A percentile compares a stretch with the other conserved stretches of the same genome.
Conservation (phyloP, 2,113 vertebrate species). For the Heterocephalus glaber region DNA sequence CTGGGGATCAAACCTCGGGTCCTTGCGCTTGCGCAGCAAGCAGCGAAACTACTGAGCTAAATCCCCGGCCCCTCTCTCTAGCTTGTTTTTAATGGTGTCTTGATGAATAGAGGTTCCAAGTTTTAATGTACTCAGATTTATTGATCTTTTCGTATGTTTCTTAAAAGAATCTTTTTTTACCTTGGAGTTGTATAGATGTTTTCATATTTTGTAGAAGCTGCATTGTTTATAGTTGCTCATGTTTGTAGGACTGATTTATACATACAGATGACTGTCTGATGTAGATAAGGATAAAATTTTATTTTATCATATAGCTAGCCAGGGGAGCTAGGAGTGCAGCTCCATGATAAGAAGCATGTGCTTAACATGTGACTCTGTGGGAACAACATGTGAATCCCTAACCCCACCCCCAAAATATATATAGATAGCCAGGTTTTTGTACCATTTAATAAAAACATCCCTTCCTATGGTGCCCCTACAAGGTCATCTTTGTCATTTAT, state of each 20-base stretch:
- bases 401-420: background rate
- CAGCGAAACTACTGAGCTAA: too few relatives aligned
- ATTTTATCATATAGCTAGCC: background rate
- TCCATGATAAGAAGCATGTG: background rate
- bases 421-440: background rate
- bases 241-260: background rate
- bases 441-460: background rate
- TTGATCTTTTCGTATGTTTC: slow-evolving; percentile 32
- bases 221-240: background rate
- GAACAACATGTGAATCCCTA: background rate
- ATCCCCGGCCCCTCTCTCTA: too few relatives aligned
- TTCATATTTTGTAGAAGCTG: background rate
- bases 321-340: background rate
- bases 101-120: background rate
- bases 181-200: background rate
- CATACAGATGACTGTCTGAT: background rate
- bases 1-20: too few relatives aligned
- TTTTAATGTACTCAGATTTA: background rate
- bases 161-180: background rate
- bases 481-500: background rate
- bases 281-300: background rate
- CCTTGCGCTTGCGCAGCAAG: too few relatives aligned
- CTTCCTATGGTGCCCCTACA: background rate
- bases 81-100: slow-evolving; percentile 8
- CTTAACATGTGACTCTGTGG: background rate